phyloP scores from a whole-genome alignment of 2,113 vertebrate species.

The Chloropsis hardwickii region DNA sequence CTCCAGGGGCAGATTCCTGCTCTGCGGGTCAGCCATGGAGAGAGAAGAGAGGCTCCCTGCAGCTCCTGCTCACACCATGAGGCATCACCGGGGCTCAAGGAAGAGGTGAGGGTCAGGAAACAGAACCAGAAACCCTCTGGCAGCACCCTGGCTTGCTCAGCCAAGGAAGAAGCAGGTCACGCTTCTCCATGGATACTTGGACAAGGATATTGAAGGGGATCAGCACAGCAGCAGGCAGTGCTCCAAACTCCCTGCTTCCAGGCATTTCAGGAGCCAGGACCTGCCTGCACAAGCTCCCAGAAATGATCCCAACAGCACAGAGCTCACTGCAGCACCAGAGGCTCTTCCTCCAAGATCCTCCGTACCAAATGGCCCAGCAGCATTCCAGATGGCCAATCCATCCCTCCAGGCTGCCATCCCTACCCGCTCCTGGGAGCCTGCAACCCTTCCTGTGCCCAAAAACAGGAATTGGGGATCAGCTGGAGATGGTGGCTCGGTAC shows the following conservation, averaged over 20 bases:
- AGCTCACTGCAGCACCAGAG: background rate
- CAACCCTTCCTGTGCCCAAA: background rate
- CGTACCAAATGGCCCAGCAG: background rate
- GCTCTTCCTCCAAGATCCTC: background rate
- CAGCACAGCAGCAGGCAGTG: background rate
- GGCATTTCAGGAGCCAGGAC: background rate
- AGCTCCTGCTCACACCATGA: background rate
- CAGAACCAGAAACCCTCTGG: background rate
- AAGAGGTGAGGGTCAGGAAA: background rate
- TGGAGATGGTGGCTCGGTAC: background rate
- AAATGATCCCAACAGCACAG: background rate
- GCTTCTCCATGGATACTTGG: background rate
- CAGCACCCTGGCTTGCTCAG: background rate
- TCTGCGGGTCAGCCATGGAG: background rate
- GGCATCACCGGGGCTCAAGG: background rate
- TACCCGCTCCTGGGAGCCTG: background rate
- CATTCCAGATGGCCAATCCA: background rate
- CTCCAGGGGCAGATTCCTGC: background rate
- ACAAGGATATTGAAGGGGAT: background rate
- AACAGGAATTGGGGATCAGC: background rate
- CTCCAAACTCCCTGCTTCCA: background rate
- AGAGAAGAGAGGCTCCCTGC: background rate
- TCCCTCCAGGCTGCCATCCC: background rate
- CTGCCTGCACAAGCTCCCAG: background rate
- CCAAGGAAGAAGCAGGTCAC: background rate